These are phyloP conservation scores for Fragum fragum DNA, from an alignment of 2,888 invertebrate species.

Conservation along the genomic window DNA sequence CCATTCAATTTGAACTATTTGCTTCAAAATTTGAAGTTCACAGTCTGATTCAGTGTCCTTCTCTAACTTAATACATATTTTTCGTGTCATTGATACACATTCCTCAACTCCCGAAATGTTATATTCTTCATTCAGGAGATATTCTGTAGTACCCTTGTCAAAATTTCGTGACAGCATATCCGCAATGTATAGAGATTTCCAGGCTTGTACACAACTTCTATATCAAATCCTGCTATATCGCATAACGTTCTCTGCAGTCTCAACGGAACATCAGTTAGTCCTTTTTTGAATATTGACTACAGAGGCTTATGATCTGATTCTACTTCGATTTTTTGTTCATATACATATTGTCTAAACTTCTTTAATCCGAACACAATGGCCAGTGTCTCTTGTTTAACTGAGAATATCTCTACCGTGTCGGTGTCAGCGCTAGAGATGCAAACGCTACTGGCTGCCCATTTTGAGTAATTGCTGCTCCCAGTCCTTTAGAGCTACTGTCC, in stretches of 20 bases:
- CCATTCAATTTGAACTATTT: constrained; percentile 21
- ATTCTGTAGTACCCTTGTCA: constrained; percentile 1
- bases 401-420: background rate
- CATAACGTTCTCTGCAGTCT: constrained; percentile 17
- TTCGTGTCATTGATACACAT: constrained; percentile 20
- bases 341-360: constrained; percentile 16
- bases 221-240: constrained; percentile 14
- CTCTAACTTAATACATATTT: constrained; percentile 20
- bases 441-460: background rate
- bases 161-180: constrained; percentile 18
- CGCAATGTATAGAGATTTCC: constrained; percentile 35
- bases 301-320: constrained; percentile 33
- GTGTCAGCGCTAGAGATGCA: background rate
- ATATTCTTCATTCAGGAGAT: constrained; percentile 18
- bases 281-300: constrained; percentile 26
- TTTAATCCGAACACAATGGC: constrained; percentile 2
- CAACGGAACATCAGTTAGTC: constrained; percentile 21
- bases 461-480: background rate
- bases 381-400: background rate
- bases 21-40: constrained; percentile 21
- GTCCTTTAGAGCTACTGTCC: background rate
- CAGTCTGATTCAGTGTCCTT: constrained; percentile 20
- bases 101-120: constrained; percentile 29
- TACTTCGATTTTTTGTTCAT: background rate
- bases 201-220: constrained; percentile 32